Evolutionary conservation across 2,113 vertebrate species (phyloP), one percentile per base, ranked within the genome.

Genomic region (Oenanthe melanoleuca): DNA sequence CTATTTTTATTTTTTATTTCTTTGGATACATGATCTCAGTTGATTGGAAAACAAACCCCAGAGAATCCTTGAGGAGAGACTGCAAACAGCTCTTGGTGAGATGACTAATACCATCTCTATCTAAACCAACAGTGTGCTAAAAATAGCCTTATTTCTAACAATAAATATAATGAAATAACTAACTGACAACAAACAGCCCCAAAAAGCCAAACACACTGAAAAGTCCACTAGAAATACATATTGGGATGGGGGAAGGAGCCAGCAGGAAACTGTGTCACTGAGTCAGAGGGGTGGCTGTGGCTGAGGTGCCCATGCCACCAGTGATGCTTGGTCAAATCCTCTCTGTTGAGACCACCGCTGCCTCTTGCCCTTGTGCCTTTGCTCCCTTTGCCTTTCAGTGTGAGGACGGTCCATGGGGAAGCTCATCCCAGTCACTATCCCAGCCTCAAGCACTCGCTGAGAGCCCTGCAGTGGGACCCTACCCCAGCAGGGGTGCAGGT

Each of bases 11-110:
- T 92, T 92, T 86, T 79, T 63, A 78, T 93, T 93, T 59, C 92
- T 90, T 89, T 83, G 92, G 95, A 23, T 95, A 28, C 88, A 34
- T 37, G 63, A 93, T 42, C 91, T 75, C 67, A 23, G 94, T 72
- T 88, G 95, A 86, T 96, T 94, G 94, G 91, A 96, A 97, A 96
- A 95, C 95, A 95, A 94, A 96, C 75, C 77, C 86, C 65, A 70
- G 92, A 96, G 91, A 93, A 94, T 94, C 95, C 92, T 96, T 55
- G 92, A 92, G 93, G 93, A 96, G 93, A 95, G 93, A 61, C 86
- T 72, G 95, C 91, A 94, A 94, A 93, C 92, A 95, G 86, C 92
- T 77, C 92, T 86, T 40, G 85, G 88, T 95, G 91, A 65, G 95
- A 94, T 97, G 95, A 96, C 83, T 94, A 97, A 97, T 95, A 77